Evolutionary conservation across 64 coral and sea anemone species (phyloP).

Genomic region (Astreopora myriophthalma): DNA sequence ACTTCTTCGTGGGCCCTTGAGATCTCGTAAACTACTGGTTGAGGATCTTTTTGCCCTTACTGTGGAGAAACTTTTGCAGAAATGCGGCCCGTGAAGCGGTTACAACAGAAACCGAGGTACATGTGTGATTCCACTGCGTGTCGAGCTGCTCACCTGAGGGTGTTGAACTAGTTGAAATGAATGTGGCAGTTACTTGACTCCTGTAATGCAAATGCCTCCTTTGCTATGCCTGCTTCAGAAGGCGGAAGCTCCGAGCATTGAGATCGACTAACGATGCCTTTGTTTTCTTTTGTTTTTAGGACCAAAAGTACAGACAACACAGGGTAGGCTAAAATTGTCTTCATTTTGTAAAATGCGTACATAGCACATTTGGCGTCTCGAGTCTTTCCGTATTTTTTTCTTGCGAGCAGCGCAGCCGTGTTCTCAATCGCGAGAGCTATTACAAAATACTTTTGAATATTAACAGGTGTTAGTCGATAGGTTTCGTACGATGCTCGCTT

Average conservation of each 20-base stretch:
- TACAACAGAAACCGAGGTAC: constrained; percentile 17
- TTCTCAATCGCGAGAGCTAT: not conserved
- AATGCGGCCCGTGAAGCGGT: constrained; percentile 14
- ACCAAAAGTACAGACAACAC: constrained; percentile 62
- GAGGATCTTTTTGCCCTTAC: not conserved
- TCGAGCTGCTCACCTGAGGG: not conserved
- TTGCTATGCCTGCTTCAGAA: not conserved
- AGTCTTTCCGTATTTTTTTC: constrained; percentile 3
- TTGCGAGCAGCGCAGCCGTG: not conserved
- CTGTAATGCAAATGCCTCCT: not conserved
- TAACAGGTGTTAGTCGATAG: not conserved
- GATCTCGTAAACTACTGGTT: not conserved
- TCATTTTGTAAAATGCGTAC: not conserved
- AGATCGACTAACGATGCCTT: not conserved
- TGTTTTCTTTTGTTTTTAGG: constrained; percentile 34
- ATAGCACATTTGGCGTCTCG: not conserved
- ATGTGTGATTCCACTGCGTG: not conserved
- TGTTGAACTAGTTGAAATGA: not conserved
- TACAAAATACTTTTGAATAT: not conserved
- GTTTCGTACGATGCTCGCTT: not conserved
- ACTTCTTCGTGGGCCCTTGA: not conserved
- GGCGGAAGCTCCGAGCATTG: not conserved
- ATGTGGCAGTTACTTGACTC: not conserved
- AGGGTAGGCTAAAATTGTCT: constrained; percentile 4
- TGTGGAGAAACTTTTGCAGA: not conserved